These are phyloP conservation scores for Numenius arquata DNA, from an alignment of 2,113 vertebrate genomes.

Conservation along the genomic window DNA sequence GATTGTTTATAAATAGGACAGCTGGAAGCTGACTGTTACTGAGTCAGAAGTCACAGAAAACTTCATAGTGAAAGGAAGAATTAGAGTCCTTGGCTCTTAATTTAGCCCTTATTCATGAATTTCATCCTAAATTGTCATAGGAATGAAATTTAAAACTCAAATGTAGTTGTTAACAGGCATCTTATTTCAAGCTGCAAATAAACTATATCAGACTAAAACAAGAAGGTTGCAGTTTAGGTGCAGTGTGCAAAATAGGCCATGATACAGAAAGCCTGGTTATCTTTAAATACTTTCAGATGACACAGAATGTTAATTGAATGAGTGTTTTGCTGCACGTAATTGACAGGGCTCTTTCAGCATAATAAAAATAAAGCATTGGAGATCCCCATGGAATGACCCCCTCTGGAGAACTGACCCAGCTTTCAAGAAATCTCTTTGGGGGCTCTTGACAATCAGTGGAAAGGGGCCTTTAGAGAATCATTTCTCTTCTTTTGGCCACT, in stretches of 20 bases:
- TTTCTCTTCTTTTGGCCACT: slow-evolving; percentile 30
- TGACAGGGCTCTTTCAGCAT: neutral
- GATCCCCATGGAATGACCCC: neutral
- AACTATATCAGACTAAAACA: neutral
- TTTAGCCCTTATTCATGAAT: neutral
- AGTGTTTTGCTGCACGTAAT: neutral
- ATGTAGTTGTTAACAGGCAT: neutral
- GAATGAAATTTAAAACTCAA: neutral
- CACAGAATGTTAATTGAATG: slow-evolving; percentile 1
- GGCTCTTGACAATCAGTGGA: neutral
- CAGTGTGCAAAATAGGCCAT: neutral
- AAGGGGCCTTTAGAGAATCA: slow-evolving; percentile 4
- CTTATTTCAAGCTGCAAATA: neutral
- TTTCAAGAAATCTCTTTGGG: neutral
- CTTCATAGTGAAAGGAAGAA: neutral
- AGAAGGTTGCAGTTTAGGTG: neutral
- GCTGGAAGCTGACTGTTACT: slow-evolving; percentile 17
- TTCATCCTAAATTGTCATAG: neutral
- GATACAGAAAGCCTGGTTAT: neutral
- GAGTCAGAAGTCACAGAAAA: slow-evolving; percentile 53
- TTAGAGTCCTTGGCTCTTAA: slow-evolving; percentile 6
- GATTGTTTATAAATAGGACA: slow-evolving; percentile 54
- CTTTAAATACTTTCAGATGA: slow-evolving; percentile 3
- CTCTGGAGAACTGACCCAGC: slow-evolving; percentile 16
- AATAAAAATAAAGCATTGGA: neutral